These are phyloP conservation scores for Buteo buteo DNA, from an alignment of 2,113 vertebrate species.

Conservation along the genomic window DNA sequence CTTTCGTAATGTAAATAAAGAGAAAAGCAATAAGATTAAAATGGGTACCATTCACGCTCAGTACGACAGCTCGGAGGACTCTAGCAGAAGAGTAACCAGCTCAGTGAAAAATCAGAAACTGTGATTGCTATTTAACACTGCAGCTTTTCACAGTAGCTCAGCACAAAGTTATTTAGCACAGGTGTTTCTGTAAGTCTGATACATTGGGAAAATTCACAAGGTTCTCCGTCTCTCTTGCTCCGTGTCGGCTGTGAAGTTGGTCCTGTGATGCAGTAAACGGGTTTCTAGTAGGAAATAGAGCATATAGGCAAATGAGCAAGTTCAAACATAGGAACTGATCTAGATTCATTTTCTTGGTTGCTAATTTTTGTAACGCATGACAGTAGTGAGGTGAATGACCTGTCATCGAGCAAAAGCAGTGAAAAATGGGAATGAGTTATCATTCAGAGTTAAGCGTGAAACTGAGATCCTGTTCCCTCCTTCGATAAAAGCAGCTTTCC, in stretches of 20 bases:
- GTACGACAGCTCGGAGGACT: conserved; percentile 5
- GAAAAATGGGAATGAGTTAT: conserved; percentile 24
- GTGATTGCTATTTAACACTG: conserved; percentile 54
- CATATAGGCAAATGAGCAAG: neutral
- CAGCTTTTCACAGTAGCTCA: conserved; percentile 61
- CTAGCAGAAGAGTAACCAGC: conserved; percentile 31
- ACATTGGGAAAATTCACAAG: conserved; percentile 65
- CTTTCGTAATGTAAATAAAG: neutral
- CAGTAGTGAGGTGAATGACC: conserved; percentile 58
- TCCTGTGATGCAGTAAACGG: neutral
- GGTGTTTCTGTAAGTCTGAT: conserved; percentile 65
- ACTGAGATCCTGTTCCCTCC: neutral
- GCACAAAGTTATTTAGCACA: conserved; percentile 60
- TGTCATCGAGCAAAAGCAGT: conserved; percentile 15
- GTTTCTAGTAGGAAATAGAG: conserved; percentile 2
- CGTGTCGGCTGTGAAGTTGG: conserved; percentile 36
- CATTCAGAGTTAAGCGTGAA: conserved; percentile 40
- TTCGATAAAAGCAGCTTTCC: neutral
- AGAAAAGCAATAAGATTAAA: neutral
- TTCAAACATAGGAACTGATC: conserved; percentile 4
- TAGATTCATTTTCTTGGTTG: conserved; percentile 44
- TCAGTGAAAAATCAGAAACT: conserved; percentile 38
- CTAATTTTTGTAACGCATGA: conserved; percentile 44
- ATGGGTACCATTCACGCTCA: neutral
- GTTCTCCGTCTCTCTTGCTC: conserved; percentile 41